Conservation (phyloP, 2,797 vertebrate genomes). For the Cyprinodon diabolis region DNA sequence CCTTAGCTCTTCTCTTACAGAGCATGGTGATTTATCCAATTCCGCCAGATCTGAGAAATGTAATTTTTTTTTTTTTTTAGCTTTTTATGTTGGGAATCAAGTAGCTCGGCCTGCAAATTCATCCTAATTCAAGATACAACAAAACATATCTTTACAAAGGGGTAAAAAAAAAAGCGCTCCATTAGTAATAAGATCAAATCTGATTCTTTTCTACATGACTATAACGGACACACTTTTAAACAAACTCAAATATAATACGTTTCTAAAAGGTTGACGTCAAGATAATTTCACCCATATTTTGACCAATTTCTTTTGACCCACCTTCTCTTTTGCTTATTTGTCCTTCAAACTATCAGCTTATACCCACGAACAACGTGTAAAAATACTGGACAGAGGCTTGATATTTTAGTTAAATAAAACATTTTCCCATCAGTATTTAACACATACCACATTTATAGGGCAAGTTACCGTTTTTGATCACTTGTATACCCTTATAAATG, state of each 20-base stretch:
- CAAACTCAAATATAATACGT: background rate
- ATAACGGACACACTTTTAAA: background rate
- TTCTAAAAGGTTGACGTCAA: background rate
- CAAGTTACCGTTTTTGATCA: no score
- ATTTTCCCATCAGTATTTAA: no score
- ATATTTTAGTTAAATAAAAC: no score
- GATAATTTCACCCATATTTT: background rate
- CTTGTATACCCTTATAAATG: no score
- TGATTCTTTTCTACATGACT: slow-evolving; percentile 23
- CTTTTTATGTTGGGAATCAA: slow-evolving; percentile 26
- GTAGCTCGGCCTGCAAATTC: slow-evolving; percentile 33
- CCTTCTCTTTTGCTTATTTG: no score
- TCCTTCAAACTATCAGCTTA: no score
- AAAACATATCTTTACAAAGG: slow-evolving; percentile 2
- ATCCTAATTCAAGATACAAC: slow-evolving; percentile 34
- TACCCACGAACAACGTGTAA: no score
- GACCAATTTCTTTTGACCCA: no score
- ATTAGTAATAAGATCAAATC: slow-evolving; percentile 36
- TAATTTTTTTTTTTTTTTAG: slow-evolving; percentile 51
- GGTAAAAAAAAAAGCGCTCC: slow-evolving; percentile 13
- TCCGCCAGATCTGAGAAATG: slow-evolving; percentile 59
- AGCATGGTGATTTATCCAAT: slow-evolving; percentile 60
- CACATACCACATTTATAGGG: no score
- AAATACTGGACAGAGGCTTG: no score
- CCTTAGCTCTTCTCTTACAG: slow-evolving; percentile 56